Evolutionary conservation across 92 coral and sea anemone genomes (phyloP).

Genomic region (Umimayanthus chanpuru): DNA sequence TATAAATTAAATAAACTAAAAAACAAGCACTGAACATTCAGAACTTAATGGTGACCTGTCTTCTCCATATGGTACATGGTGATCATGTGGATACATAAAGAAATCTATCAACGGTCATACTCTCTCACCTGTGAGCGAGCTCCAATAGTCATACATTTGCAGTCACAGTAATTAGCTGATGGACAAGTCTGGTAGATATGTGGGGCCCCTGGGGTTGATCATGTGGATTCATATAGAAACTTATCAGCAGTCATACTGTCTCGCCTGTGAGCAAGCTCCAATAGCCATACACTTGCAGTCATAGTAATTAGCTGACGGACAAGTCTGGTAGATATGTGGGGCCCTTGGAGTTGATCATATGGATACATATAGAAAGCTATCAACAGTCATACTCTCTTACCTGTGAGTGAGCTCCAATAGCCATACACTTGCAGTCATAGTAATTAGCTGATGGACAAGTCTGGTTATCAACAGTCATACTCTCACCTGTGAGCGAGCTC

Average conservation of each 20-base stretch:
- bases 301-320: conserved; percentile 98
- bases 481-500: conserved; percentile 96
- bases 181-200: conserved; percentile 96
- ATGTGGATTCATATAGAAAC: no score
- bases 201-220: no score
- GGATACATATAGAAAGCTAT: no score
- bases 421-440: conserved; percentile 99
- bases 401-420: conserved; percentile 99
- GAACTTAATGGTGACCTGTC: no score
- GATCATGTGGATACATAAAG: no score
- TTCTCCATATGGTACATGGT: no score
- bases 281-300: conserved; percentile 99
- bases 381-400: conserved; percentile 36
- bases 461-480: conserved; percentile 47
- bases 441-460: conserved; percentile 98
- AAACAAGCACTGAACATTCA: not conserved
- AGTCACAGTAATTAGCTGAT: conserved; percentile 97
- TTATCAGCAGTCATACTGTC: not conserved
- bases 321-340: conserved; percentile 92
- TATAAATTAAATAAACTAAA: not conserved
- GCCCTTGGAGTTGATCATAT: no score
- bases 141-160: conserved; percentile 99
- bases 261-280: conserved; percentile 99
- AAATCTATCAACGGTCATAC: not conserved
- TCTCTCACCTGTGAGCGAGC: conserved; percentile 94